phyloP scores from a whole-genome alignment of 2,113 vertebrate species.

The Mixornis gularis region DNA sequence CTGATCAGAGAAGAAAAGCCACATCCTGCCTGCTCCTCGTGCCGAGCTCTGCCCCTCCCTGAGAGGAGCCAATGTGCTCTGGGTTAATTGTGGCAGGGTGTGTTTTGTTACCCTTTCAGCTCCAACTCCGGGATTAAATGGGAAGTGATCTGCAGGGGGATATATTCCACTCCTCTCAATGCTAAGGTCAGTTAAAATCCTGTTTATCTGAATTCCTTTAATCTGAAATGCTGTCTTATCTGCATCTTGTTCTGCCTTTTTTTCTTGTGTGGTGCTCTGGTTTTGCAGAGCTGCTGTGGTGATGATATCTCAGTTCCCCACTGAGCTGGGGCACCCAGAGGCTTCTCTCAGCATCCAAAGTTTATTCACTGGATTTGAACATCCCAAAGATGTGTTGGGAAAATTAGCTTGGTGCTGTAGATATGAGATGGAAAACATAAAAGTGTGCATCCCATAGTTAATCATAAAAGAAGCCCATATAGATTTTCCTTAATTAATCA shows the following conservation, averaged over 20 bases:
- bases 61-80: neutral
- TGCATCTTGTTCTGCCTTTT: neutral
- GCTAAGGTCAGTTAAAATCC: constrained; percentile 17
- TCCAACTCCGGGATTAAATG: neutral
- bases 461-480: neutral
- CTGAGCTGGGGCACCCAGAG: neutral
- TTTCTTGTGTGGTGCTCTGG: neutral
- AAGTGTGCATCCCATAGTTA: neutral
- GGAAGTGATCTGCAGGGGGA: neutral
- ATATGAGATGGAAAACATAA: neutral
- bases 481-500: constrained; percentile 2
- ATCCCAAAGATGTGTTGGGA: neutral
- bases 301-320: neutral
- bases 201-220: constrained; percentile 40
- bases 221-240: constrained; percentile 43
- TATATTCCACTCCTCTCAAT: neutral
- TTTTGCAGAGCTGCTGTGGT: neutral
- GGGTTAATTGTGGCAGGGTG: constrained; percentile 4
- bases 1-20: neutral
- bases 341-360: neutral
- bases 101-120: neutral
- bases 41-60: neutral
- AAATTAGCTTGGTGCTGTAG: neutral
- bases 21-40: neutral
- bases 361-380: neutral